These are phyloP conservation scores for Grammomys surdaster DNA, from an alignment of 2,113 vertebrate species.

Conservation along the genomic window DNA sequence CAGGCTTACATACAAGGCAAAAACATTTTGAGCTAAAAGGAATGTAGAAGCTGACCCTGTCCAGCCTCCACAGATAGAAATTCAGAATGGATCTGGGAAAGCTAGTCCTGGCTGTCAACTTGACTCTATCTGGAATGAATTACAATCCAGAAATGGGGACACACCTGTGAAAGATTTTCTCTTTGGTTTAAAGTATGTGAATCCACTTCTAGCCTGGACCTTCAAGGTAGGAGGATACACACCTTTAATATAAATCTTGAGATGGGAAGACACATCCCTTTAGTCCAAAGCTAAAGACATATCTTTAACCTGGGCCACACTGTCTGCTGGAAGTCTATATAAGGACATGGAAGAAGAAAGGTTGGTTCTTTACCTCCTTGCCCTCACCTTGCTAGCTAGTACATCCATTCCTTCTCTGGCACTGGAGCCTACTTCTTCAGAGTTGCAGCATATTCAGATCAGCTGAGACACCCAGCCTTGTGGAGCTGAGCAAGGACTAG, in stretches of 20 bases:
- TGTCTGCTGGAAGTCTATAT: not conserved
- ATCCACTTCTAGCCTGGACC: not conserved
- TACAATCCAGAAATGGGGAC: not conserved
- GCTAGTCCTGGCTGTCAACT: not conserved
- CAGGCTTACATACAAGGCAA: not conserved
- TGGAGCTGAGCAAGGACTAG: not conserved
- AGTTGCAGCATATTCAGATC: not conserved
- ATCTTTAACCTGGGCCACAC: not conserved
- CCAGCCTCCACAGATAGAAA: conserved; percentile 27
- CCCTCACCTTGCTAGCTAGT: not conserved
- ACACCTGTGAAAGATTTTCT: not conserved
- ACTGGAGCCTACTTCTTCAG: not conserved
- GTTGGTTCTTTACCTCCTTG: not conserved
- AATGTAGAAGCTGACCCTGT: conserved; percentile 22
- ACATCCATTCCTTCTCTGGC: not conserved
- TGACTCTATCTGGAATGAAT: not conserved
- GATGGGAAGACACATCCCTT: not conserved
- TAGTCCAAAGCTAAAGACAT: not conserved
- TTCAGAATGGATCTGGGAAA: not conserved
- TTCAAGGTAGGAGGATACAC: not conserved
- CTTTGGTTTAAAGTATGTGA: not conserved
- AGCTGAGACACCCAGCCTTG: not conserved
- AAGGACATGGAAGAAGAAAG: not conserved
- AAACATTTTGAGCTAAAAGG: not conserved
- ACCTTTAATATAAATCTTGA: not conserved